Evolutionary conservation across 2,888 invertebrate genomes (phyloP), one percentile per base, ranked within the genome.

Genomic region (Sclerodermus sp.): DNA sequence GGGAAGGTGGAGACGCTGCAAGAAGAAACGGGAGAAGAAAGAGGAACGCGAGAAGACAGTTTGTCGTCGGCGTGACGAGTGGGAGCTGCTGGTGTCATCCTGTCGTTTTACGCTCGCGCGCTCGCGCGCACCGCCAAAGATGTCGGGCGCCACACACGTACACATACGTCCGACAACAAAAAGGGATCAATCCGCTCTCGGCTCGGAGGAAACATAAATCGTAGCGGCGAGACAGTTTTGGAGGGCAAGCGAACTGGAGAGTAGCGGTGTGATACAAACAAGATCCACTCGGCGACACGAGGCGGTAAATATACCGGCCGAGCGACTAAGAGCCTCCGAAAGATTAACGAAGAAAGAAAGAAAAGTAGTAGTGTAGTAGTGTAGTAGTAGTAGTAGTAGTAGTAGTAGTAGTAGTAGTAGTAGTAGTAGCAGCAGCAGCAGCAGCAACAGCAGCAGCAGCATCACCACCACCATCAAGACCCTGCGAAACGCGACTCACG

Each of bases 131-230:
- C 8, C 23, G 23, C 23, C 3, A 23, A 23, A 46, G 55, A 54
- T 42, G 38, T 47, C 37, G 37, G n/a, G 49, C 60, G 61, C 51
- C 51, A 37, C 49, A 37, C 49, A 30, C 42, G 42, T 16, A 42
- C 59, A 54, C 53, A 56, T 49, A 49, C 52, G 57, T 59, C 53
- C 53, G 58, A 63, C 69, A 68, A 73, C 68, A 70, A 73, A 74
- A 72, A 71, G 71, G 71, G 73, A 76, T 76, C 75, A 74, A 76
- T 76, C 75, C 68, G 68, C 63, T 61, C 66, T 58, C 34, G 58
- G 59, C 52, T 61, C 58, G 63, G 66, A 73, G 71, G 70, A 72
- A 73, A 73, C 72, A 73, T 74, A 74, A 74, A 74, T 76, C 72
- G 70, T 69, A 55, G 51, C 47, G 53, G 58, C 64, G 66, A 62